Evolutionary conservation across 2,888 invertebrate species (phyloP), one percentile per base, ranked within the genome.

Genomic region (Philopedon plagiatum): DNA sequence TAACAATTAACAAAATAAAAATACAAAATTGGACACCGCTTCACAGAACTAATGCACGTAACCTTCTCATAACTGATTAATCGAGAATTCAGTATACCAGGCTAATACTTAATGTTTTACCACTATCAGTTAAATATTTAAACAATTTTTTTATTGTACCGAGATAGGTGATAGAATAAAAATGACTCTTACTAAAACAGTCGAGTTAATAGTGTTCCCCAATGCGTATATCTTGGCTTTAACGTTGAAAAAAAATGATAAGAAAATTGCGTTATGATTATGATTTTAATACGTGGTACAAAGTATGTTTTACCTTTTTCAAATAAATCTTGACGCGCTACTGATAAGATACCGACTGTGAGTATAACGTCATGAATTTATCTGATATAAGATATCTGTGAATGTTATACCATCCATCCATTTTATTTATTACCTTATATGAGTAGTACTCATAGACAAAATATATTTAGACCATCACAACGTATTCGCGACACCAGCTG

Each of bases 121-220:
- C 15, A 54, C 51, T 54, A 54, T 54, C 51, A 29, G 51, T 54
- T 54, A 54, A 54, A 54, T 54, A 29, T 54, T 54, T 29, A 29
- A 54, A 54, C 51, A 29, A 9, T 9, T 54, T 32, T 29, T 23
- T 3, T 23, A 46, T 19, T 19, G 1, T 39, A 46, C 21, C 9
- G 15, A 26, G 29, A 29, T 23, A 29, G 51, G 18, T 29, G 51
- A 54, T 46, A 2, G 46, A 21, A 46, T 54, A 15, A 32, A 54
- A 54, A 54, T 54, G 15, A 23, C 49, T 49, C 13, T 29, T 44
- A n/a, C 19, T 44, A 19, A 29, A 54, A 29, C 29, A 18, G 51
- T 54, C 15, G 15, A 9, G 49, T 23, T 13, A n/a, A 13, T 7
- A 49, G 49, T 49, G 1, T 21, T 18, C 4, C 15, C 29, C 29